Evolutionary conservation across 2,888 invertebrate species (phyloP), one percentile per base, ranked within the genome.

Genomic region (Epiblema foenella): DNA sequence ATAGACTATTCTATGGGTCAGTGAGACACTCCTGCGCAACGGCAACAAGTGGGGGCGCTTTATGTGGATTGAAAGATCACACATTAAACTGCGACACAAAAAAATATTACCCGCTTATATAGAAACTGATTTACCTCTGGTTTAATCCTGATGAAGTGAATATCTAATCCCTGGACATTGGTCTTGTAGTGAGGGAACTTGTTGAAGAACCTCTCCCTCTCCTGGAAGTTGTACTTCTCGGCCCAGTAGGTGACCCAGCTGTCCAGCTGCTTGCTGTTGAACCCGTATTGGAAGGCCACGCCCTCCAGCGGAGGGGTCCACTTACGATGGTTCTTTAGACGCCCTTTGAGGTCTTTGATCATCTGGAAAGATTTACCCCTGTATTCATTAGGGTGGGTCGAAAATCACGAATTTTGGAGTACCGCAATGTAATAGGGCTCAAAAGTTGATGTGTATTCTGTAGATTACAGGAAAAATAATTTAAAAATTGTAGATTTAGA

Each of bases 101-200:
- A n/a, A n/a, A n/a, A n/a, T n/a, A n/a, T n/a, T n/a, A n/a, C n/a
- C n/a, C n/a, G n/a, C n/a, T n/a, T n/a, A n/a, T n/a, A 24, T 24
- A 4, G 24, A 56, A 29, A 56, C 11, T 56, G 8, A 2, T 5
- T 65, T 57, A 75, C 75, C 73, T 73, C 57, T 5, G 74, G 70
- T 9, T 56, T 73, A 20, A 75, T 62, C 12, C 95, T 95, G 39
- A 96, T 86, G 85, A 95, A 97, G 82, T 96, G 96, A 42, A 97
- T 94, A 73, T 95, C 90, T 70, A 96, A 79, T 62, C 97, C 97
- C 85, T 96, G 95, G 65, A 97, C 95, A 67, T 94, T 94, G 0
- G 97, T 97, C 72, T 90, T 95, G 84, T 94, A 97, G 64, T 97
- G 96, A 0, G 95, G 95, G 78, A 94, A 95, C 70, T 94, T 86